Evolutionary conservation across 2,113 vertebrate species (phyloP).

Genomic region (Zingel zingel): DNA sequence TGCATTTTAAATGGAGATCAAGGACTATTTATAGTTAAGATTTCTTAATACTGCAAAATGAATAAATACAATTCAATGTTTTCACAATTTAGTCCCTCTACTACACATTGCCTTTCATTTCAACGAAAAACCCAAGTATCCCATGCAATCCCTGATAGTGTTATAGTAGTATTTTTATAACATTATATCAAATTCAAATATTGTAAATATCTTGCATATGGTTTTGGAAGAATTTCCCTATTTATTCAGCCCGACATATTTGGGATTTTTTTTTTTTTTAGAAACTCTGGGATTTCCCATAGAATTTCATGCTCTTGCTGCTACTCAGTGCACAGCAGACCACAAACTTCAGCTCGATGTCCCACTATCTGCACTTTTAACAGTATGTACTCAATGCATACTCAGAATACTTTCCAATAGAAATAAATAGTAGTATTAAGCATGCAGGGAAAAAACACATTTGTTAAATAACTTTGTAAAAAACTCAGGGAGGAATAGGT

Average conservation of each 20-base stretch:
- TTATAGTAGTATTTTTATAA: background rate
- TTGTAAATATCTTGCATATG: background rate
- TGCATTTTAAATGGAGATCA: background rate
- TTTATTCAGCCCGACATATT: background rate
- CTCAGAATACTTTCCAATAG: background rate
- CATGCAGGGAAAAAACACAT: conserved; percentile 12
- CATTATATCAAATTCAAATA: background rate
- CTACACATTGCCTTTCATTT: too few relatives aligned
- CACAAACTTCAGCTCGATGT: background rate
- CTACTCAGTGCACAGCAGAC: background rate
- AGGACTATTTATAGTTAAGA: background rate
- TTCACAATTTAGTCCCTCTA: background rate
- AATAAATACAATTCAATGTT: background rate
- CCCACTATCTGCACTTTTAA: conserved; percentile 20
- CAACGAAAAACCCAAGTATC: background rate
- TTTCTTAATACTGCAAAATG: background rate
- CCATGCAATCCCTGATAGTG: background rate
- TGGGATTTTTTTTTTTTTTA: too few relatives aligned
- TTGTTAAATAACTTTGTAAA: conserved; percentile 7
- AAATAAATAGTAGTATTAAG: background rate
- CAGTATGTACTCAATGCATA: background rate
- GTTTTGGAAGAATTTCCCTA: background rate
- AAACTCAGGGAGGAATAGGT: background rate
- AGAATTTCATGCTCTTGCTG: background rate
- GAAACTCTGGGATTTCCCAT: background rate